These are phyloP conservation scores for Catharus bicknelli DNA, from an alignment of 2,113 vertebrate species.

Conservation along the genomic window DNA sequence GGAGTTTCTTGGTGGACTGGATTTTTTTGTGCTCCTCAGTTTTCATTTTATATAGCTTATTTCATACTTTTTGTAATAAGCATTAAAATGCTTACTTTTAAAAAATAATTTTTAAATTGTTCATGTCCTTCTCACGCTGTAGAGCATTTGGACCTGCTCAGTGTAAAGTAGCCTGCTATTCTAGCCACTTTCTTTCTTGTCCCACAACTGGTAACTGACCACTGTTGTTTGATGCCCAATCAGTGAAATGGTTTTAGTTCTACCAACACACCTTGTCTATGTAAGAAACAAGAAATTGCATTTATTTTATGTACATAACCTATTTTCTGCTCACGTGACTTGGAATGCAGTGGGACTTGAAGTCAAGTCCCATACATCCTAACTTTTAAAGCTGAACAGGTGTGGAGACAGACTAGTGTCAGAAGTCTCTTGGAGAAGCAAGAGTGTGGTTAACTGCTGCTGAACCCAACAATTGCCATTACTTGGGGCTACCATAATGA, in stretches of 20 bases:
- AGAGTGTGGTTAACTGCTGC: not conserved
- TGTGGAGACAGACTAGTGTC: not conserved
- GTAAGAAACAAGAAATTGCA: not conserved
- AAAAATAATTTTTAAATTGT: not conserved
- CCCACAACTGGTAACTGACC: not conserved
- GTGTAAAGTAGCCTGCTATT: not conserved
- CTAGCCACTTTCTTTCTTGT: not conserved
- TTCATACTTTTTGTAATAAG: not conserved
- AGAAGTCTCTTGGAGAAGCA: not conserved
- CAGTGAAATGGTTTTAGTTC: not conserved
- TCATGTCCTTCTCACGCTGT: not conserved
- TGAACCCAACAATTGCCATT: not conserved
- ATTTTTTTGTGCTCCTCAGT: not conserved
- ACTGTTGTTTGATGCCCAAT: not conserved
- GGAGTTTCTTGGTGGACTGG: not conserved
- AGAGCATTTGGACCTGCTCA: not conserved
- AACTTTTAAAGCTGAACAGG: accelerated
- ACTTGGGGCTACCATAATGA: not conserved
- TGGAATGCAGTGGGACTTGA: not conserved
- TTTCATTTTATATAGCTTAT: not conserved
- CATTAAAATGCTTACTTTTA: not conserved
- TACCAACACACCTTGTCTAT: not conserved
- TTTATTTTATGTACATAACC: not conserved
- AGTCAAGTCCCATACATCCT: not conserved
- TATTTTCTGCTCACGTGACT: accelerated